These are phyloP conservation scores for Leptopilina boulardi DNA, from an alignment of 1,140 invertebrate species.

Conservation along the genomic window DNA sequence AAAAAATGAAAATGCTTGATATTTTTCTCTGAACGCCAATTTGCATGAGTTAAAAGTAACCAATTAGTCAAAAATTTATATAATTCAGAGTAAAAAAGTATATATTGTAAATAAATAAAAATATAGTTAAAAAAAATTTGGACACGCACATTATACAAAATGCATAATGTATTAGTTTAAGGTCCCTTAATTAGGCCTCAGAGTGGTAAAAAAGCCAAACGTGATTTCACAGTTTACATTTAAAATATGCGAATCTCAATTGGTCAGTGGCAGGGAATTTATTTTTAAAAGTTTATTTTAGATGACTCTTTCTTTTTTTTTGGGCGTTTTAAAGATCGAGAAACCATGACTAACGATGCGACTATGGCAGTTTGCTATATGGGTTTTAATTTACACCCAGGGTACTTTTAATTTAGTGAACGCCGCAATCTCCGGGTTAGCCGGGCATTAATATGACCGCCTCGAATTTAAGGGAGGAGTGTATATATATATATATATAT, in stretches of 20 bases:
- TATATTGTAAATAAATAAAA: neutral
- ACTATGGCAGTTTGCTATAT: slow-evolving; percentile 11
- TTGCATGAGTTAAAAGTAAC: too few species aligned
- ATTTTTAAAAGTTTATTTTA: slow-evolving; percentile 14
- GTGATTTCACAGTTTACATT: slow-evolving; percentile 18
- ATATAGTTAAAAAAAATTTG: neutral
- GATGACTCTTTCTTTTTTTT: too few species aligned
- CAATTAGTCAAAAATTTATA: too few species aligned
- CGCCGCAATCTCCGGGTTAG: slow-evolving; percentile 35
- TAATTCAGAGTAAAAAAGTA: neutral
- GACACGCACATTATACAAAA: neutral
- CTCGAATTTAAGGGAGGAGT: neutral
- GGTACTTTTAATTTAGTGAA: slow-evolving; percentile 38
- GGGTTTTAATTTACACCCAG: slow-evolving; percentile 39
- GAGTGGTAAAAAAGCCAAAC: neutral
- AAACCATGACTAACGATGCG: slow-evolving; percentile 28
- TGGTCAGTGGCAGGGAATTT: neutral
- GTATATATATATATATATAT: too few species aligned
- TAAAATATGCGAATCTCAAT: slow-evolving; percentile 11
- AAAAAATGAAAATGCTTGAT: too few species aligned
- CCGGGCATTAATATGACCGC: slow-evolving; percentile 38
- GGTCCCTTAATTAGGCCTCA: slow-evolving; percentile 17
- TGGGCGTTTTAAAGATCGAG: neutral
- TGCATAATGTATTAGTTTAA: slow-evolving; percentile 6
- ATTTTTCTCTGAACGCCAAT: too few species aligned